Percentiles rank a stretch among this genome's conserved stretches.
phyloP scores from a whole-genome alignment of 2,888 invertebrate species.

The Glaucopsyche alexis region DNA sequence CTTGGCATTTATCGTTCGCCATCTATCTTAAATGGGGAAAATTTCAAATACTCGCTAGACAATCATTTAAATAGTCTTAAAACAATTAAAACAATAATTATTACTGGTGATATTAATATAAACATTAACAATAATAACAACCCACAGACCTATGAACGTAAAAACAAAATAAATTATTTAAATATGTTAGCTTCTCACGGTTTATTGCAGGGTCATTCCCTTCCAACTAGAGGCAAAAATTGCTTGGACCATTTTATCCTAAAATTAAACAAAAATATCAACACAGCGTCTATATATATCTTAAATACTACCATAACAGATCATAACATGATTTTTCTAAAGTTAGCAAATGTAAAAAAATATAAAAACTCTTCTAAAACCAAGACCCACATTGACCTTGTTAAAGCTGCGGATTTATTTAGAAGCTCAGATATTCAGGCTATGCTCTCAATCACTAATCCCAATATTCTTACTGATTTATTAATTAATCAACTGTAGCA shows the following conservation, averaged over 20 bases:
- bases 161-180: background rate
- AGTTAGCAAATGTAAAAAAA: no score
- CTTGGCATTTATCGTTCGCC: background rate
- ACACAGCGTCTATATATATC: background rate
- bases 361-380: no score
- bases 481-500: no score
- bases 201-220: background rate
- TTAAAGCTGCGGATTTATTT: no score
- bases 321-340: background rate
- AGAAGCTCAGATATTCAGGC: no score
- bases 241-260: constrained; percentile 32
- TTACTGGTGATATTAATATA: background rate
- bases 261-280: constrained; percentile 17
- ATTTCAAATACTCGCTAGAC: background rate
- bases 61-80: background rate
- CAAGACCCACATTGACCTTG: no score
- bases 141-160: background rate
- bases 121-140: background rate
- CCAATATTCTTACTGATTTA: no score
- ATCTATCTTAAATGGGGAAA: background rate
- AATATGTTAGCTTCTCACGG: background rate
- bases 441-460: no score
- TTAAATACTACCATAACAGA: background rate
- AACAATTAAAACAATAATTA: background rate
- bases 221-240: constrained; percentile 31